Evolutionary conservation across 2,888 invertebrate genomes (phyloP), one percentile per base, ranked within the genome.

Genomic region (Choreutis nemorana): DNA sequence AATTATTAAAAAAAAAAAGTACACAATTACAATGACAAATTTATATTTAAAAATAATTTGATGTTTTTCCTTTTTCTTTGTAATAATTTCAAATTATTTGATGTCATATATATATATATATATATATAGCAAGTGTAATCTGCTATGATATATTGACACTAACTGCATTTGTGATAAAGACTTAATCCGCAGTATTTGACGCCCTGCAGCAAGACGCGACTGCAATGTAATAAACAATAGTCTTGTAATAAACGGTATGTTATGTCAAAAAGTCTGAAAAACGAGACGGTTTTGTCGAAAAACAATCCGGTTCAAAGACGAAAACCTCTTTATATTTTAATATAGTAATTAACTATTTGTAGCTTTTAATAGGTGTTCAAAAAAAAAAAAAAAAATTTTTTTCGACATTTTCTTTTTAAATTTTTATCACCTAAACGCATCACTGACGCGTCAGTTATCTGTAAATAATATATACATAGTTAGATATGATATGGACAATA

Each of bases 321-420:
- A 44, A 48, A 62, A 66, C 64, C 63, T 66, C 67, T 62, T 60
- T 63, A 55, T 65, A 67, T 58, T 70, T 26, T 64, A 57, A 55
- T 24, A 63, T 73, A 75, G 72, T 66, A 66, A 63, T 63, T 63
- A n/a, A 62, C 61, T 70, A 64, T 65, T 68, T 70, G 58, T 73
- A 72, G 75, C 65, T 70, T 64, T 51, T 73, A 75, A 73, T 75
- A 77, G 75, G 73, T 77, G 75, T 77, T 75, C 67, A 70, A 71
- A n/a, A n/a, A n/a, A n/a, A n/a, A n/a, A n/a, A n/a, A n/a, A n/a
- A n/a, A n/a, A n/a, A n/a, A n/a, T 65, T 67, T 56, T 65, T 62
- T 66, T 61, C 59, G 58, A 55, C 58, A 48, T 50, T 46, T 45
- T 52, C 55, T 58, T 55, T 45, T 55, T 54, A 53, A 46, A n/a